Percentiles rank a stretch among this genome's conserved stretches.
These are phyloP conservation scores for Mythimna pallens DNA, from an alignment of 2,888 invertebrate species.

Conservation along the genomic window DNA sequence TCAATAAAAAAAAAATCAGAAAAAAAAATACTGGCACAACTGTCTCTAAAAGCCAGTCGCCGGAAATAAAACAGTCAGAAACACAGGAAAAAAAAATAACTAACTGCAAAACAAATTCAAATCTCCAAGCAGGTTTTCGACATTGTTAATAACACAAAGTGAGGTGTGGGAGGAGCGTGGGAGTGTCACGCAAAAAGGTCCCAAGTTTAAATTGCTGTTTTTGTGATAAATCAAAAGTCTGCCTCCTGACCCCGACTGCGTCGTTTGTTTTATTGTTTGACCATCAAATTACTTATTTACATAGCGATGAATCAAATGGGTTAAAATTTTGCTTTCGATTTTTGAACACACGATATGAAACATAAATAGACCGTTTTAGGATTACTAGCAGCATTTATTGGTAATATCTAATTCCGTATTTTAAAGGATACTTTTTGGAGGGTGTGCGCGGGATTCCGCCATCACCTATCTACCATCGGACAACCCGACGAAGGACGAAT, in stretches of 20 bases:
- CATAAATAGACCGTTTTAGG: background rate
- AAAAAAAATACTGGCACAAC: background rate
- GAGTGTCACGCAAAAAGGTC: conserved; percentile 75
- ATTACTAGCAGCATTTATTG: background rate
- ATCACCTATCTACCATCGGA: too few relatives aligned
- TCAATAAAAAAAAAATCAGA: too few relatives aligned
- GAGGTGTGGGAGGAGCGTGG: conserved; percentile 67
- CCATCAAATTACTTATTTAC: conserved; percentile 72
- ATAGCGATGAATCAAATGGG: conserved; percentile 68
- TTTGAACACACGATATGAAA: background rate
- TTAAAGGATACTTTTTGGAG: too few relatives aligned
- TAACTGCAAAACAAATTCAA: conserved; percentile 68
- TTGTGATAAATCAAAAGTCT: conserved; percentile 75
- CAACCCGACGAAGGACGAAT: too few relatives aligned
- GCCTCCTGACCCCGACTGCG: conserved; percentile 62
- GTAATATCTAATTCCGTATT: too few relatives aligned
- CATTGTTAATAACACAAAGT: conserved; percentile 71
- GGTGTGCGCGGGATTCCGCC: too few relatives aligned
- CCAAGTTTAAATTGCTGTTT: conserved; percentile 72
- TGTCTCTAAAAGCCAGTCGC: conserved; percentile 21
- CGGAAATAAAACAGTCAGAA: conserved; percentile 57
- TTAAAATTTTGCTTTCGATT: conserved; percentile 51
- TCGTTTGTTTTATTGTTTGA: conserved; percentile 64
- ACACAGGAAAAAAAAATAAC: conserved; percentile 46
- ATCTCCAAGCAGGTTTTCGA: conserved; percentile 71